Conservation (phyloP, 2,113 vertebrate genomes). For the Phalacrocorax brasilianus region DNA sequence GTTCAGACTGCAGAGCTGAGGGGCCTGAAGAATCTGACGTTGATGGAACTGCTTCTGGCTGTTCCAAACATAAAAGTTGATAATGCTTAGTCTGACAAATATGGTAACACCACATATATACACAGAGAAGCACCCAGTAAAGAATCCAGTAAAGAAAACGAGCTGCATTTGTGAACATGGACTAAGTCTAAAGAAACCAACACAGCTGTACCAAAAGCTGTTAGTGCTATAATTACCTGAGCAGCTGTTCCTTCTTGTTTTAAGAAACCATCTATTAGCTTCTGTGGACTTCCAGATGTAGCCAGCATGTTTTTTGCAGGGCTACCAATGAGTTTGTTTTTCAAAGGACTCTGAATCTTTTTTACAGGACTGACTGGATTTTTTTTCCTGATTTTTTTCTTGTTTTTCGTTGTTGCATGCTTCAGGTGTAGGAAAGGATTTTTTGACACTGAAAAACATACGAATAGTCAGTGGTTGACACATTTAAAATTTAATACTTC, state of each 20-base stretch:
- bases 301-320: conserved; percentile 73
- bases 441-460: conserved; percentile 74
- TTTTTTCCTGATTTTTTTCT: conserved; percentile 87
- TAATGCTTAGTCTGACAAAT: not conserved
- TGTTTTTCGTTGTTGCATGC: conserved; percentile 75
- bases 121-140: accelerated
- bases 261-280: conserved; percentile 73
- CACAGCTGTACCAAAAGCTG: not conserved
- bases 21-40: conserved; percentile 67
- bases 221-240: conserved; percentile 72
- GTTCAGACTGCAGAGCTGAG: conserved; percentile 41
- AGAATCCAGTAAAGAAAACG: not conserved
- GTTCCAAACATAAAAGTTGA: not conserved
- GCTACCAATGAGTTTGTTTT: conserved; percentile 77
- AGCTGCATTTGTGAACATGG: not conserved
- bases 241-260: conserved; percentile 73
- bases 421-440: conserved; percentile 85
- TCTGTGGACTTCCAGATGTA: conserved; percentile 76
- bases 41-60: conserved; percentile 80
- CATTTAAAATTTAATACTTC: not conserved
- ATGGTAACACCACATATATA: accelerated
- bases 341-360: conserved; percentile 85
- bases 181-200: not conserved
- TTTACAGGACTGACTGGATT: conserved; percentile 78
- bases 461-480: not conserved